Base-by-base conservation (phyloP, 2,113 vertebrate genomes). In the Azemiops feae region DNA sequence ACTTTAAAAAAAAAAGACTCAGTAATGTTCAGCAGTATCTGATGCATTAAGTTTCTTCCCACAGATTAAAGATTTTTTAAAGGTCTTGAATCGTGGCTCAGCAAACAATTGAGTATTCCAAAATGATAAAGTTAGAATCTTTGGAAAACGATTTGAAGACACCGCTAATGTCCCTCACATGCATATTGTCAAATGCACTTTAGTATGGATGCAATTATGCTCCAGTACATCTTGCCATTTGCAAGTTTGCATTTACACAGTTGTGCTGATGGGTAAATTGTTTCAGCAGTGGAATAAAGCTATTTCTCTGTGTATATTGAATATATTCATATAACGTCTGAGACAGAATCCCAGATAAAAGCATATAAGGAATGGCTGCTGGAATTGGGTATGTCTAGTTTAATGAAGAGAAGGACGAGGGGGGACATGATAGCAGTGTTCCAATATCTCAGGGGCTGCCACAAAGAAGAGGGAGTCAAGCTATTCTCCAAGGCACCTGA, bases 21-120 rank as follows among this genome's bases (percentile, higher is more conserved):
- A 98, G 98, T 97, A 98, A 97, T 96, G 94, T 98, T 98, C 97
- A 96, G 97, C 97, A 98, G 96, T 97, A 97, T 97, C 96, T 94
- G 94, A 93, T 97, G 97, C 97, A 96, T 95, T 97, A 97, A 96
- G 97, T 96, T 98, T 95, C 93, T 96, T 96, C 58, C 87, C 97
- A 97, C 93, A 96, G 93, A 96, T 95, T 93, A 96, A 64, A 93
- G 69, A 91, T 95, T 96, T 93, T 92, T 97, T 96, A 96, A 96
- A 94, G 91, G 53, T 55, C 81, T 43, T 92, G 88, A 92, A 91
- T 92, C 60, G 2, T 47, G 52, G 27, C 89, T 94, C 34, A 91
- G 92, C 4, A 69, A 90, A 39, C 52, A 92, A 88, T 91, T 91
- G 92, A 50, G 64, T 9, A 52, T 30, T 1, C 0, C 30, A 10